phyloP scores from a whole-genome alignment of 2,113 vertebrate genomes.

The Tursiops truncatus region DNA sequence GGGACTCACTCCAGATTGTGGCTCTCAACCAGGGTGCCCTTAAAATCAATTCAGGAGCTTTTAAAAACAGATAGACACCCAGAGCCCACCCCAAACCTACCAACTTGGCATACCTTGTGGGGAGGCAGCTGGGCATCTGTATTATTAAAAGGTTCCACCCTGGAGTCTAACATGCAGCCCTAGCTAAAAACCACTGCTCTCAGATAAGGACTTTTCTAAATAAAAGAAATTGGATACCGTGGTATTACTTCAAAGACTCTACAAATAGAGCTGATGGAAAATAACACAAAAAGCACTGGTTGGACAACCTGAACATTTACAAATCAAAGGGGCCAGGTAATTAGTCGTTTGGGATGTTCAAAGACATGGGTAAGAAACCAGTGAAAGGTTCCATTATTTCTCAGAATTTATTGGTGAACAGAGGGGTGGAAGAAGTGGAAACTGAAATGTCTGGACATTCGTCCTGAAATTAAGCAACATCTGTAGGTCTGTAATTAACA shows the following conservation, averaged over 20 bases:
- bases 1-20: too few relatives aligned
- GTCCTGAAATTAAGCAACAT: constrained; percentile 36
- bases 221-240: not conserved
- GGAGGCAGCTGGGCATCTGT: too few relatives aligned
- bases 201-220: not conserved
- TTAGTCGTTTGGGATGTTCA: constrained; percentile 32
- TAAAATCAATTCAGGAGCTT: too few relatives aligned
- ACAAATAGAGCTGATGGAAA: constrained; percentile 23
- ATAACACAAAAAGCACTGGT: constrained; percentile 8
- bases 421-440: not conserved
- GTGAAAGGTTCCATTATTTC: constrained; percentile 40
- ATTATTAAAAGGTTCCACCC: too few relatives aligned
- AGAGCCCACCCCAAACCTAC: too few relatives aligned
- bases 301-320: constrained; percentile 15
- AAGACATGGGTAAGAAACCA: constrained; percentile 9
- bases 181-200: not conserved
- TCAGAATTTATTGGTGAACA: not conserved
- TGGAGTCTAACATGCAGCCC: not conserved
- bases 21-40: too few relatives aligned
- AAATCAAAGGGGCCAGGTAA: constrained; percentile 37
- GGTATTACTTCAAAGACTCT: constrained; percentile 26
- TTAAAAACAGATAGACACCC: too few relatives aligned
- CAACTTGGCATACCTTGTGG: too few relatives aligned
- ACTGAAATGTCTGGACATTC: not conserved
- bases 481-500: constrained; percentile 24